Percentiles rank a stretch among this genome's conserved stretches.
phyloP scores from a whole-genome alignment of 1,140 invertebrate species.

The Stegodyphus mimosarum region DNA sequence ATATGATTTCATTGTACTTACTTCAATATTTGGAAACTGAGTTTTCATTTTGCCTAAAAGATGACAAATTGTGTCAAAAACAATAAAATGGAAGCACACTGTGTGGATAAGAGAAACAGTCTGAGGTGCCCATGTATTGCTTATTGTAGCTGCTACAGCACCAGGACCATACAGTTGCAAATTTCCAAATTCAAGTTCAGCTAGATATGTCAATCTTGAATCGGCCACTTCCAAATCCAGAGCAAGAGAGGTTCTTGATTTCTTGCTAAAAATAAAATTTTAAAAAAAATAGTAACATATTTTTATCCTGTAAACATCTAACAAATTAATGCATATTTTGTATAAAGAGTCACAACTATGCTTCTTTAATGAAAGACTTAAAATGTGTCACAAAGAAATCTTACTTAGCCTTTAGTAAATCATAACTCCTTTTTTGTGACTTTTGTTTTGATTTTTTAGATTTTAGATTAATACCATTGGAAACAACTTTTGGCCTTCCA shows the following conservation, averaged over 20 bases:
- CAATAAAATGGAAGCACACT: conserved; percentile 58
- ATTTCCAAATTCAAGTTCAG: conserved; percentile 57
- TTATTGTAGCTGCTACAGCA: conserved; percentile 48
- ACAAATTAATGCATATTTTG: too few relatives aligned
- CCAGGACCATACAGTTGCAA: conserved; percentile 57
- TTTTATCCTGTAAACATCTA: too few relatives aligned
- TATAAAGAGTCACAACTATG: too few relatives aligned
- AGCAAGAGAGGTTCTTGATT: conserved; percentile 22
- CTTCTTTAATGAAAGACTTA: too few relatives aligned
- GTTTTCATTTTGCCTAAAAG: conserved; percentile 53
- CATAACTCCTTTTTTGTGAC: conserved; percentile 33
- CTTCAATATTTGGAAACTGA: conserved; percentile 57
- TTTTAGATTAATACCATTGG: conserved; percentile 44
- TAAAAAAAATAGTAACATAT: too few relatives aligned
- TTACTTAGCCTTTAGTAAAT: conserved; percentile 7
- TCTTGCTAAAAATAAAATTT: conserved; percentile 47
- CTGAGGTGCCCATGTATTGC: conserved; percentile 47
- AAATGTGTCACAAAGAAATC: not conserved
- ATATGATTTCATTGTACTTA: conserved; percentile 8
- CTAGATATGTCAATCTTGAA: conserved; percentile 46
- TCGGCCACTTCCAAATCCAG: conserved; percentile 54
- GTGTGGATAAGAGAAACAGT: conserved; percentile 51
- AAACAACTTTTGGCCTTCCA: conserved; percentile 37
- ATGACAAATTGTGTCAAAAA: conserved; percentile 57
- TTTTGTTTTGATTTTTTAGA: conserved; percentile 46